These are phyloP conservation scores for Cheumatopsyche charites DNA, from an alignment of 1,140 invertebrate species.

Conservation along the genomic window DNA sequence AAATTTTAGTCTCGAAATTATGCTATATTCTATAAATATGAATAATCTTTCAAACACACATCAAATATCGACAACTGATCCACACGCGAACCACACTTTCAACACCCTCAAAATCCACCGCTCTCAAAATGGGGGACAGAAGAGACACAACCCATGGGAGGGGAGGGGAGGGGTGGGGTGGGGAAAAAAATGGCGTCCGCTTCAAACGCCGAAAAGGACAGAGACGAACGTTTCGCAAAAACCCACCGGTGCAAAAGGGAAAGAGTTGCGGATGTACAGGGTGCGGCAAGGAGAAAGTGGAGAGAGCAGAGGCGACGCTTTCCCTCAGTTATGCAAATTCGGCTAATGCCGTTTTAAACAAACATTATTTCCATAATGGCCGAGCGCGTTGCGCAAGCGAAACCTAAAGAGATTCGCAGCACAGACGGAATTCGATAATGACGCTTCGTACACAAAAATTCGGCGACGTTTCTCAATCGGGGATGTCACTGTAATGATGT, in stretches of 20 bases:
- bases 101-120: background rate
- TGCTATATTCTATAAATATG: no score
- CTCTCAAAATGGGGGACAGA: slow-evolving; percentile 13
- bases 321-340: slow-evolving; percentile 45
- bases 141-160: background rate
- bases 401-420: slow-evolving; percentile 38
- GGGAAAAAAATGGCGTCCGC: slow-evolving; percentile 4
- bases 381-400: slow-evolving; percentile 26
- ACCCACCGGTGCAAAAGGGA: background rate
- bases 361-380: slow-evolving; percentile 48
- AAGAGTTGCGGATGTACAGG: no score
- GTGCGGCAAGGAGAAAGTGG: background rate
- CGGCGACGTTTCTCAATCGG: no score
- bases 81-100: slow-evolving; percentile 1
- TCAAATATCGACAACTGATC: no score
- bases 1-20: no score
- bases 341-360: slow-evolving; percentile 48
- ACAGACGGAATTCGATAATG: slow-evolving; percentile 37
- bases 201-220: slow-evolving; percentile 7
- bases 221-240: background rate
- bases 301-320: slow-evolving; percentile 20
- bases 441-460: background rate
- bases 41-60: no score
- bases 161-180: background rate
- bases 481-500: no score